phyloP scores from a whole-genome alignment of 35 echinoderm and acorn worm species.

The Diadema setosum region DNA sequence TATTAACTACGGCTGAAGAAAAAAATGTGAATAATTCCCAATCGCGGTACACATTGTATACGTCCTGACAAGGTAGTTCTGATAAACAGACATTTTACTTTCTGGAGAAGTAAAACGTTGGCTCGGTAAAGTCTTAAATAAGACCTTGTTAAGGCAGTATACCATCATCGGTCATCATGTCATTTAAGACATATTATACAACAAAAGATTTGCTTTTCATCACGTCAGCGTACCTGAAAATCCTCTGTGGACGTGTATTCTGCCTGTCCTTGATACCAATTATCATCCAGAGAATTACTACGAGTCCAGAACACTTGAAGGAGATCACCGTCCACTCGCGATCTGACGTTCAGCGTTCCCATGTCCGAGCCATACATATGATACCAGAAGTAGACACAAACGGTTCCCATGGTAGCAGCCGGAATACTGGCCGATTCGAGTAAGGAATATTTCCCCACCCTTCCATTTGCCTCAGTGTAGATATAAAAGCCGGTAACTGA shows the following conservation, averaged over 20 bases:
- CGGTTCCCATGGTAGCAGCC: not conserved
- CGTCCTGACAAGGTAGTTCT: too few species aligned
- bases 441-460: not conserved
- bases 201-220: too few species aligned
- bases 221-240: conserved; percentile 53
- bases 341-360: conserved; percentile 42
- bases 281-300: not conserved
- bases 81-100: too few species aligned
- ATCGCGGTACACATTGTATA: too few species aligned
- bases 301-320: not conserved
- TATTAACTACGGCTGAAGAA: too few species aligned
- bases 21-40: too few species aligned
- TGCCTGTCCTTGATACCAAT: conserved; percentile 35
- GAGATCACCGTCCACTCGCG: not conserved
- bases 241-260: not conserved
- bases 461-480: not conserved
- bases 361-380: conserved; percentile 59
- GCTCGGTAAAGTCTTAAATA: too few species aligned
- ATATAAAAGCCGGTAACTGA: not conserved
- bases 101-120: too few species aligned
- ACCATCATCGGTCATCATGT: too few species aligned
- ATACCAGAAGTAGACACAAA: conserved; percentile 45
- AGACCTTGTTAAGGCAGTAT: too few species aligned
- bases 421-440: not conserved
- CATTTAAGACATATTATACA: too few species aligned